Base-by-base conservation (phyloP, 1,140 invertebrate genomes). In the Papilio helenus region DNA sequence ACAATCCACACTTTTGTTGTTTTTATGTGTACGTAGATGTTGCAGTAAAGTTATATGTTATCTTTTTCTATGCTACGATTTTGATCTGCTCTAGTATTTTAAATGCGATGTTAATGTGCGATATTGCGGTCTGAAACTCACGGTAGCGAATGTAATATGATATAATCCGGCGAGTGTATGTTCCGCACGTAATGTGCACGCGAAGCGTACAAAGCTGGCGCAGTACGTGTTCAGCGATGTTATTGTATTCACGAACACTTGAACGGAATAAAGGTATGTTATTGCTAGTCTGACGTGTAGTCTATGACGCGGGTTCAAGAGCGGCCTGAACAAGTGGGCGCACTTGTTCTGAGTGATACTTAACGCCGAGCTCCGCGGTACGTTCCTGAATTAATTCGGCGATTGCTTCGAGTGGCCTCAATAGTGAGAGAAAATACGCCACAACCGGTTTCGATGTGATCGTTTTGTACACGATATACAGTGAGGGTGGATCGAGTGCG, bases 331-430 rank as follows among this genome's bases (percentile, higher is more conserved):
- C 76, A 65, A 77, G 76, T 77, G 76, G 76, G 55, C 51, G 76
- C 55, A 39, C 76, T 77, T 23, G 51, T 77, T 34, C 39, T 29
- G n/a, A 77, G 76, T 61, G 76, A 77, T 65, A 77, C 76, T 77
- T 55, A 42, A 10, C 55, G 49, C 8, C n/a, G 76, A 76, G 76
- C 49, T 12, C 74, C 58, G 76, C 76, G 65, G 81, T 84, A 84
- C 84, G 81, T 82, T 72, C 79, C 81, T 55, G 79, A 82, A 78
- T 82, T 80, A 82, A 82, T 79, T 82, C 79, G 81, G 81, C 65
- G 74, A 82, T 80, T 76, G 81, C 44, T 78, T 82, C 73, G 79
- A 82, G 81, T 82, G 81, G 68, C 81, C 39, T 74, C 23, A 46
- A 71, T 82, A 80, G 39, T 76, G 79, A 80, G 68, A 58, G 72